Conservation (phyloP, 2,113 vertebrate genomes). For the Nestor notabilis region DNA sequence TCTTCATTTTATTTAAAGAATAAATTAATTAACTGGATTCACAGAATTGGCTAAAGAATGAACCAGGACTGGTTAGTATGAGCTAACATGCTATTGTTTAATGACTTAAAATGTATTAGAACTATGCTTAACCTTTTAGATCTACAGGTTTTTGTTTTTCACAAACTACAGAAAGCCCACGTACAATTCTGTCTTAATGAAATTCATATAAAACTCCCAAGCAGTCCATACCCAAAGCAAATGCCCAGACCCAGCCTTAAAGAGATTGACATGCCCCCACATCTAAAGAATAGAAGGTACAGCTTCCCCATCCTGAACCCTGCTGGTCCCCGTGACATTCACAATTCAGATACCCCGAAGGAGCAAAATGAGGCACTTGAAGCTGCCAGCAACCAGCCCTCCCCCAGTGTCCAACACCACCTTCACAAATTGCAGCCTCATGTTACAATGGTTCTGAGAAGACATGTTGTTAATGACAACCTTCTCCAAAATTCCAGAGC, state of each 20-base stretch:
- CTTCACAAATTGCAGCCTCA: neutral
- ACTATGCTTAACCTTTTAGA: neutral
- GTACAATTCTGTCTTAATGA: neutral
- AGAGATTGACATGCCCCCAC: neutral
- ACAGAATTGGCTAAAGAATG: neutral
- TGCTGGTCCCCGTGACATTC: too few relatives aligned
- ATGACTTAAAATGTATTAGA: neutral
- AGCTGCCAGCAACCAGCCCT: neutral
- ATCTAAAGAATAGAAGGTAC: neutral
- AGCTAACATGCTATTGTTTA: neutral
- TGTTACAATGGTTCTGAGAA: neutral
- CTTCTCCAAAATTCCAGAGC: neutral
- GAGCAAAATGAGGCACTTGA: neutral
- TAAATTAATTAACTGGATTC: neutral
- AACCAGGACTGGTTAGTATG: neutral
- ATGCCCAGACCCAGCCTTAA: fast-evolving
- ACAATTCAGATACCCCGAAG: neutral
- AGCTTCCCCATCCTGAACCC: neutral
- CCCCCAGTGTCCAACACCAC: neutral
- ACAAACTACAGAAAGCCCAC: neutral
- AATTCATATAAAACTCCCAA: fast-evolving
- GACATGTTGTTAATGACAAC: neutral
- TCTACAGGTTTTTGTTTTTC: neutral
- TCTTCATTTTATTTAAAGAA: neutral
- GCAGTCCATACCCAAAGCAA: neutral